Percentiles rank a stretch among this genome's conserved stretches.
Evolutionary conservation across 2,113 vertebrate genomes (phyloP).

Genomic region (Thalassarche chlororhynchos): DNA sequence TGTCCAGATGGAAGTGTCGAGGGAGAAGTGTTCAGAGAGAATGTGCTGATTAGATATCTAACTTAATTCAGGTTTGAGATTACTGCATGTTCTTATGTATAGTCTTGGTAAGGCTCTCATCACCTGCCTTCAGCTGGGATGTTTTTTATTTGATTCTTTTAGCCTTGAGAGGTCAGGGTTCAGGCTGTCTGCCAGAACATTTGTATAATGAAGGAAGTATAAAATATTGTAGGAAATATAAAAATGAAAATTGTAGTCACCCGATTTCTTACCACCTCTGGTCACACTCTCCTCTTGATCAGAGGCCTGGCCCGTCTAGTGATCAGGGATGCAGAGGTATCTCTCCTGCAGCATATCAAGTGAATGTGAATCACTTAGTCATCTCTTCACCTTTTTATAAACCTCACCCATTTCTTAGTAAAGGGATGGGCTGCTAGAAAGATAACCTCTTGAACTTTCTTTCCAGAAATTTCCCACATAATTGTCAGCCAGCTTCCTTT

Average conservation of each 20-base stretch:
- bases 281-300: background rate
- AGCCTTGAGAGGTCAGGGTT: background rate
- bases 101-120: background rate
- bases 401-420: background rate
- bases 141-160: background rate
- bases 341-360: background rate
- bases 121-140: background rate
- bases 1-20: background rate
- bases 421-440: background rate
- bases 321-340: background rate
- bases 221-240: background rate
- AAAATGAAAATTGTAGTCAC: background rate
- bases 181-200: background rate
- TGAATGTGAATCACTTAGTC: background rate
- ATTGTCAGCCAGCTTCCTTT: background rate
- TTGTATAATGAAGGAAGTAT: background rate
- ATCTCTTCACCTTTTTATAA: background rate
- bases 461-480: background rate
- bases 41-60: background rate
- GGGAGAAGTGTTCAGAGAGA: background rate
- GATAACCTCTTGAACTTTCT: background rate
- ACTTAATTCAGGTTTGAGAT: background rate
- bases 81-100: background rate
- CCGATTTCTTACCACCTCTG: background rate
- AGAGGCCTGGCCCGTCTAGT: fast-evolving